phyloP scores from a whole-genome alignment of 2,888 invertebrate species.

The Microctonus hyperodae region DNA sequence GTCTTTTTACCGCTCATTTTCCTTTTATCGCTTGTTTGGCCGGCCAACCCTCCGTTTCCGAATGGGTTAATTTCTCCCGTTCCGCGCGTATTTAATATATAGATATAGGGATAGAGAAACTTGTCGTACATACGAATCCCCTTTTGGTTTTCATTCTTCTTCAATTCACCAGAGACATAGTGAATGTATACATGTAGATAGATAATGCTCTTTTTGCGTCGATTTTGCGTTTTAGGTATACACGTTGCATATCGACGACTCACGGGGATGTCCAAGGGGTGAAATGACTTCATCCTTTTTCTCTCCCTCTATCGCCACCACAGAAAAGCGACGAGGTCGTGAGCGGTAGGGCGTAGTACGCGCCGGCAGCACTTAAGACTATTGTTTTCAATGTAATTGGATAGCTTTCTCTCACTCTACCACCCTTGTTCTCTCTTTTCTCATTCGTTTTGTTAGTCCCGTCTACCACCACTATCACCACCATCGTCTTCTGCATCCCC shows the following conservation, averaged over 20 bases:
- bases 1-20: slow-evolving; percentile 63
- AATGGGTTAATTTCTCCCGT: slow-evolving; percentile 51
- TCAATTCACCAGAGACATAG: slow-evolving; percentile 11
- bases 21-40: slow-evolving; percentile 63
- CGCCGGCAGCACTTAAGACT: slow-evolving; percentile 64
- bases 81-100: slow-evolving; percentile 6
- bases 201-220: background rate
- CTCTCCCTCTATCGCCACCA: slow-evolving; percentile 16
- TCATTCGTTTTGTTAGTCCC: slow-evolving; percentile 25
- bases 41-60: slow-evolving; percentile 41
- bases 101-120: background rate
- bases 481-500: slow-evolving; percentile 33
- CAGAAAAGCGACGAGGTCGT: slow-evolving; percentile 32
- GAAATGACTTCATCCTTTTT: slow-evolving; percentile 12
- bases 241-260: slow-evolving; percentile 22
- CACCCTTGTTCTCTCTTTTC: slow-evolving; percentile 24
- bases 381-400: slow-evolving; percentile 67
- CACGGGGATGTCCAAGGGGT: slow-evolving; percentile 19
- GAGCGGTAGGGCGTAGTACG: slow-evolving; percentile 40
- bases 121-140: background rate
- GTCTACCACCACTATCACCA: slow-evolving; percentile 8
- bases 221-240: slow-evolving; percentile 5
- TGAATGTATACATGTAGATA: too few relatives aligned
- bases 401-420: slow-evolving; percentile 53
- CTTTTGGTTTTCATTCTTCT: slow-evolving; percentile 19